Percentiles rank a stretch among this genome's conserved stretches.
Evolutionary conservation across 1,140 invertebrate species (phyloP).

Genomic region (Drosophila auraria): DNA sequence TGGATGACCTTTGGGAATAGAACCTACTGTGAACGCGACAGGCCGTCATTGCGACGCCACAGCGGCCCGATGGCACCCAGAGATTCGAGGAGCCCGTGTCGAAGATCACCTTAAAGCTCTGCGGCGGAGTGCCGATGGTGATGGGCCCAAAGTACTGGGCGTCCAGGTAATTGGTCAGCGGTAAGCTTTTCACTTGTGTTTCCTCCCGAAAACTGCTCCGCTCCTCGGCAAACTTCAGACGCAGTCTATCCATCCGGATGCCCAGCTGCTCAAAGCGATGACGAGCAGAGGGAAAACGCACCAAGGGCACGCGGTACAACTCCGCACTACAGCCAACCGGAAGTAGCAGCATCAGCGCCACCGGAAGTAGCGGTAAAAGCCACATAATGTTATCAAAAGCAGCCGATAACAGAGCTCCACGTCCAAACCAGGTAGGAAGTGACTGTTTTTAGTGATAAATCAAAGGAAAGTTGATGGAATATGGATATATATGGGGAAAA

Average conservation of each 20-base stretch:
- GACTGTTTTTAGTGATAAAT: constrained; percentile 16
- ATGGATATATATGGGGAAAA: no score
- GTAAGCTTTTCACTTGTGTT: constrained; percentile 1
- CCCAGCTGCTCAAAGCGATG: constrained; percentile 68
- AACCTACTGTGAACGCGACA: constrained; percentile 96
- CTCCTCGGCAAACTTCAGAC: constrained; percentile 53
- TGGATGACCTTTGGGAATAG: constrained; percentile 92
- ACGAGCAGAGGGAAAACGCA: constrained; percentile 63
- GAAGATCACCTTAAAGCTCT: constrained; percentile 97
- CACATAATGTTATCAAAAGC: constrained; percentile 49
- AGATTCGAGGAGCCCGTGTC: constrained; percentile 99
- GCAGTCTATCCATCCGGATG: constrained; percentile 68
- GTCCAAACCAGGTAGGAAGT: neutral
- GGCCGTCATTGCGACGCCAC: constrained; percentile 94
- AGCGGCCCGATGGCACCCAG: constrained; percentile 98
- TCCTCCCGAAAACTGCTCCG: neutral
- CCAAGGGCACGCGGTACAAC: constrained; percentile 56
- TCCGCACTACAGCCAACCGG: constrained; percentile 12
- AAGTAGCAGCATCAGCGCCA: constrained; percentile 15
- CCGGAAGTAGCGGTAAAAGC: constrained; percentile 11
- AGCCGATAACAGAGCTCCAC: neutral
- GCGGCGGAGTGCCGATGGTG: constrained; percentile 95
- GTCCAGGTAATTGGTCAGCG: constrained; percentile 96
- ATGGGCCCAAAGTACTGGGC: constrained; percentile 99
- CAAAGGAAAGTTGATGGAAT: constrained; percentile 6